A percentile compares a stretch with the other conserved stretches of the same genome.
Conservation (phyloP, 1,140 invertebrate species). For the Sycophaga agraensis region DNA sequence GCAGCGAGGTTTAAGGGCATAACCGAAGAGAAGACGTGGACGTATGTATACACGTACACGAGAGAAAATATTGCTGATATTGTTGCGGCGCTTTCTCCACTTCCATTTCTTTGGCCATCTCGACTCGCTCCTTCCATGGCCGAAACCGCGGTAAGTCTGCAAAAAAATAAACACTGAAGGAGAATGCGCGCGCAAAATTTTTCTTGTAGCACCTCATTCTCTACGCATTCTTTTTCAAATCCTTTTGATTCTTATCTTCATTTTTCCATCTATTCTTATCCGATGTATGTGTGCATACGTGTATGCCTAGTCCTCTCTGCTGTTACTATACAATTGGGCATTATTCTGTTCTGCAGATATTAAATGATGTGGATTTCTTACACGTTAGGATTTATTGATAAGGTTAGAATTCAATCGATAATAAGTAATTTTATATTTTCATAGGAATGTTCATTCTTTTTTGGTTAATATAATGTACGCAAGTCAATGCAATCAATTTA, state of each 20-base stretch:
- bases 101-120: not conserved
- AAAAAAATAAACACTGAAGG: not conserved
- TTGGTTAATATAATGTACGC: too few species aligned
- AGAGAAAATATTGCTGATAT: not conserved
- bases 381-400: not conserved
- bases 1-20: too few species aligned
- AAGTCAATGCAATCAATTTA: too few species aligned
- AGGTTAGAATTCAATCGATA: not conserved
- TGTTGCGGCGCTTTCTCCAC: not conserved
- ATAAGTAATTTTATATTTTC: too few species aligned
- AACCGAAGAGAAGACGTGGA: not conserved
- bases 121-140: not conserved
- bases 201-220: not conserved
- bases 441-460: too few species aligned
- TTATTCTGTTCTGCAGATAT: not conserved
- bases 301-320: not conserved
- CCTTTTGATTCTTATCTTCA: not conserved
- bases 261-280: not conserved
- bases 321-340: not conserved
- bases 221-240: not conserved
- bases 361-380: not conserved
- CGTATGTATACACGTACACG: not conserved
- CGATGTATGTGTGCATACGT: too few species aligned
- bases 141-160: not conserved
- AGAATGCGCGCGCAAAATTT: slow-evolving; percentile 11